Percentiles rank a stretch among this genome's conserved stretches.
Evolutionary conservation across 2,797 vertebrate species (phyloP).

Genomic region (Knipowitschia caucasica): DNA sequence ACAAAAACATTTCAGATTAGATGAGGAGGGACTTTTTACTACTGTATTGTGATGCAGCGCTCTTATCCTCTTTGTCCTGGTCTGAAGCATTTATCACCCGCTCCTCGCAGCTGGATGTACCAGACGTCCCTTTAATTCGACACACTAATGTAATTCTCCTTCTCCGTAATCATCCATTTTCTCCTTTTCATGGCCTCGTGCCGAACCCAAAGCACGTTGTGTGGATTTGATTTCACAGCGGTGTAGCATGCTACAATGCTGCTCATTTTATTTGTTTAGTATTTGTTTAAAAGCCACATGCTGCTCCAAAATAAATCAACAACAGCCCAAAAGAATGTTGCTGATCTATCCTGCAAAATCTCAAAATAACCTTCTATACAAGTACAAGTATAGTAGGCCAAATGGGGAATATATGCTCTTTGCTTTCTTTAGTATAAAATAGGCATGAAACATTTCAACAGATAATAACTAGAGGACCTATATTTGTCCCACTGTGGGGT

Average conservation of each 20-base stretch:
- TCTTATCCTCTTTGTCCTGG: constrained; percentile 55
- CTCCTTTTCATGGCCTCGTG: constrained; percentile 64
- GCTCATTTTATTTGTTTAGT: constrained; percentile 62
- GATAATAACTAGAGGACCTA: too few relatives aligned
- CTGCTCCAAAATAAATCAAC: constrained; percentile 43
- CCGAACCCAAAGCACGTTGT: constrained; percentile 61
- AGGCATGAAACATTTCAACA: too few relatives aligned
- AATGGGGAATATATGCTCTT: constrained; percentile 32
- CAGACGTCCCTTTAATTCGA: constrained; percentile 70
- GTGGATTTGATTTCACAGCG: constrained; percentile 67
- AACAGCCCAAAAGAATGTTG: constrained; percentile 31
- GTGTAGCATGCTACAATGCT: constrained; percentile 50
- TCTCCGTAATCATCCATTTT: constrained; percentile 72
- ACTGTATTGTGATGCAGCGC: constrained; percentile 54
- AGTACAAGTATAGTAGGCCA: too few relatives aligned
- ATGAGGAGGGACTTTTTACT: constrained; percentile 50
- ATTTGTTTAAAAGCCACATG: constrained; percentile 59
- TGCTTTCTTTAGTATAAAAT: too few relatives aligned
- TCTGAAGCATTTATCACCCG: constrained; percentile 60
- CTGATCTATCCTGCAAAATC: constrained; percentile 47
- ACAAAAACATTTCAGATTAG: constrained; percentile 53
- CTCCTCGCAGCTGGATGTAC: constrained; percentile 64
- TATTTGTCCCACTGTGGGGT: too few relatives aligned
- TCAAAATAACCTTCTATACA: constrained; percentile 36
- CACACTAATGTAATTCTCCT: constrained; percentile 67